Base-by-base conservation (phyloP, 2,888 invertebrate genomes). In the Cancer borealis region DNA sequence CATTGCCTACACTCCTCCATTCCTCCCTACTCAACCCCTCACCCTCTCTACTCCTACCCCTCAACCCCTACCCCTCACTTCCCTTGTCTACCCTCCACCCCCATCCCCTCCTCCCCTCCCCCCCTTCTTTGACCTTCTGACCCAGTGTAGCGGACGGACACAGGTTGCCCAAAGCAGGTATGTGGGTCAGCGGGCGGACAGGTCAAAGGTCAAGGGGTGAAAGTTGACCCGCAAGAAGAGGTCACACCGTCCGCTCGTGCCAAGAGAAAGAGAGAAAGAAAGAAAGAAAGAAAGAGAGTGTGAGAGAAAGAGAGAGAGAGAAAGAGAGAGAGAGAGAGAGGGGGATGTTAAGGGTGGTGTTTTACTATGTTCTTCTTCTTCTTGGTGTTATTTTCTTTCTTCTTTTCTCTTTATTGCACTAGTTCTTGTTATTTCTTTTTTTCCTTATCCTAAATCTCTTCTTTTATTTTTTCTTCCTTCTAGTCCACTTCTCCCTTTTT, bases 151-250 rank as follows among this genome's bases (percentile, higher is more conserved):
- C 14, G n/a, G 66, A n/a, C 54, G 54, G 5, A 21, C 30, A 10
- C 12, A 6, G 79, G 30, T 30, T 79, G 30, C 79, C 79, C 79
- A 79, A 30, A 30, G 14, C 30, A 30, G 79, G 79, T 26, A 79
- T 79, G 79, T 79, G 79, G 79, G 79, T 79, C 79, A 79, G 79
- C 79, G 30, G 79, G 79, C 12, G 79, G 79, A 79, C 79, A 79
- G 79, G 6, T 79, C 79, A 79, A 3, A 12, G 30, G 79, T 79
- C 79, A 79, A 26, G 79, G 66, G 79, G 79, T 10, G 79, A 79
- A 79, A 79, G 79, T 26, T 26, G 79, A 79, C 12, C 30, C 79
- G 79, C 79, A 30, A 26, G 79, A 26, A 26, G 79, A 79, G 79
- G 79, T 79, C 79, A 79, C 5, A 66, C 66, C 66, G 66, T 14